A percentile compares a stretch with the other conserved stretches of the same genome.
Conservation (phyloP, 37 sponge, comb jelly and placozoan species). For the Agelas oroides region DNA sequence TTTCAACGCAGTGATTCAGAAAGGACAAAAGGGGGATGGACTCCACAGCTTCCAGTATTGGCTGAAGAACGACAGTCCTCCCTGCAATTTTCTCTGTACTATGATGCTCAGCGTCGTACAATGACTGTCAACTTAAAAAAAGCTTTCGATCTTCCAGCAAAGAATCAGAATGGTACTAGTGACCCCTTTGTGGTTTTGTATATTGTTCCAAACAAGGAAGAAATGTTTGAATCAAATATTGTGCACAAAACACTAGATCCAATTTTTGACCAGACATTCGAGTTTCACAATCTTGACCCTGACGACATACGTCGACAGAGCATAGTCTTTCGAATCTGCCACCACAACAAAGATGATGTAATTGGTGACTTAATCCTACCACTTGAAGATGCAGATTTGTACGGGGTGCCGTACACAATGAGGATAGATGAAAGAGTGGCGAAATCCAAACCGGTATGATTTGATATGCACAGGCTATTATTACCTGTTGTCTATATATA, state of each 20-base stretch:
- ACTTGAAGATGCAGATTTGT: slow-evolving; percentile 63
- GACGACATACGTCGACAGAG: slow-evolving; percentile 39
- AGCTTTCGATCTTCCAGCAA: slow-evolving; percentile 29
- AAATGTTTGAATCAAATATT: slow-evolving; percentile 57
- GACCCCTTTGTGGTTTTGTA: slow-evolving; percentile 57
- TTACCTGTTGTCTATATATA: too few species aligned
- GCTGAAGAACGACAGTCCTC: slow-evolving; percentile 20
- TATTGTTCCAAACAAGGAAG: slow-evolving; percentile 62
- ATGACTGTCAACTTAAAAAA: slow-evolving; percentile 57
- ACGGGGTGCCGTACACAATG: slow-evolving; percentile 3
- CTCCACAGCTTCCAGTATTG: not conserved
- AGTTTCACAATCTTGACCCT: slow-evolving; percentile 29
- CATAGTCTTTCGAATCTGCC: slow-evolving; percentile 18
- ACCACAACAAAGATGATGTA: not conserved
- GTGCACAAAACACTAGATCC: slow-evolving; percentile 37
- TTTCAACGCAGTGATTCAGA: too few species aligned
- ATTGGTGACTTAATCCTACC: slow-evolving; percentile 41
- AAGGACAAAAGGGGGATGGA: not conserved
- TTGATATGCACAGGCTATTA: too few species aligned
- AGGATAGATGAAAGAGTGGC: slow-evolving; percentile 1
- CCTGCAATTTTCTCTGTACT: slow-evolving; percentile 65
- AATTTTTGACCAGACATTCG: slow-evolving; percentile 65
- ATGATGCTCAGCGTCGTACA: slow-evolving; percentile 57
- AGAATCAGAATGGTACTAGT: not conserved
- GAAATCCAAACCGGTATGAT: too few species aligned